A percentile compares a stretch with the other conserved stretches of the same genome.
phyloP scores from a whole-genome alignment of 1,140 invertebrate genomes.

The Bombus balteatus region DNA sequence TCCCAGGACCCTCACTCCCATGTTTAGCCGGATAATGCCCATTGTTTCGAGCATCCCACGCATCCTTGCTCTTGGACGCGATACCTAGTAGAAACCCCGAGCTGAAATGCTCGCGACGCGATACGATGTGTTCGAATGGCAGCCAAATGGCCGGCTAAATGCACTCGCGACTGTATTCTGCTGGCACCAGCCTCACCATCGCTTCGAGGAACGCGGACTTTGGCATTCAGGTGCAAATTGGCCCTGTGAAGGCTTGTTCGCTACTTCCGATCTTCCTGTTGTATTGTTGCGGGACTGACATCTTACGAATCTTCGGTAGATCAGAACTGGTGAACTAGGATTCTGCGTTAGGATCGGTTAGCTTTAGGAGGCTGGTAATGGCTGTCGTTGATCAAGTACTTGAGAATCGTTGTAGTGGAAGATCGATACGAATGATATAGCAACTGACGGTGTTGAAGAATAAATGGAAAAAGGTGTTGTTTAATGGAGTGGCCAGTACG shows the following conservation, averaged over 20 bases:
- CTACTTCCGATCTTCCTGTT: conserved; percentile 48
- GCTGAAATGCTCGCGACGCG: conserved; percentile 58
- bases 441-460: too few relatives aligned
- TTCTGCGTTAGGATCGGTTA: neutral
- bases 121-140: conserved; percentile 57
- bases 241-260: conserved; percentile 42
- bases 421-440: too few relatives aligned
- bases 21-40: conserved; percentile 63
- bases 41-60: conserved; percentile 70
- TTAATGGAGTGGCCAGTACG: too few relatives aligned
- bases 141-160: conserved; percentile 63
- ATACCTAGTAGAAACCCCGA: conserved; percentile 38
- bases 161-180: conserved; percentile 42
- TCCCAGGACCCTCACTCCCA: conserved; percentile 45
- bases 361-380: neutral
- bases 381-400: too few relatives aligned
- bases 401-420: too few relatives aligned
- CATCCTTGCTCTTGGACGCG: conserved; percentile 59
- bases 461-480: too few relatives aligned
- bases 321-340: neutral
- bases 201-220: neutral
- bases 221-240: conserved; percentile 67
- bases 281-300: neutral
- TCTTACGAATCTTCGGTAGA: neutral
- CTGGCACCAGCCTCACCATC: conserved; percentile 19